Conservation (phyloP, 2,113 vertebrate species). For the Toxotes chatareus region DNA sequence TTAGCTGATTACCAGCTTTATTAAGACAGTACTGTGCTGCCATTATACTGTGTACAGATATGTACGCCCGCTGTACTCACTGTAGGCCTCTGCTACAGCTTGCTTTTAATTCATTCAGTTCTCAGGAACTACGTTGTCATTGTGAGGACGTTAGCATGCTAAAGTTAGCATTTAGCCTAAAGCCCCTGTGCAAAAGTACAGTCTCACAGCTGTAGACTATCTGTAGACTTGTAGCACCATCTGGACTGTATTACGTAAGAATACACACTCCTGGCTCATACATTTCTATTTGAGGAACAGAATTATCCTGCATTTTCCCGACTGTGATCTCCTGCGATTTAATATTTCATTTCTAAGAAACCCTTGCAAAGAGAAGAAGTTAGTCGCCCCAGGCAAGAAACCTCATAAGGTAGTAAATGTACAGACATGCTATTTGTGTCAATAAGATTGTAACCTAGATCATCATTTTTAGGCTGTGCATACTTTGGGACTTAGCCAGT, state of each 20-base stretch:
- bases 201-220: background rate
- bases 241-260: conserved; percentile 40
- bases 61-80: background rate
- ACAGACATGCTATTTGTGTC: conserved; percentile 32
- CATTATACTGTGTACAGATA: conserved; percentile 15
- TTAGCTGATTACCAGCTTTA: conserved; percentile 3
- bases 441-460: conserved; percentile 41
- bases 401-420: conserved; percentile 27
- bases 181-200: background rate
- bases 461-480: conserved; percentile 26
- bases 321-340: conserved; percentile 11
- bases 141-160: background rate
- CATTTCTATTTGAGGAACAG: conserved; percentile 11
- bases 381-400: conserved; percentile 18
- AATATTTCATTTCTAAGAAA: conserved; percentile 27
- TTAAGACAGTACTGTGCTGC: conserved; percentile 15
- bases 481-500: conserved; percentile 32
- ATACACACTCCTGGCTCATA: conserved; percentile 8
- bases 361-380: conserved; percentile 25
- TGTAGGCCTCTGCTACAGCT: background rate
- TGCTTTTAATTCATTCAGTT: conserved; percentile 13
- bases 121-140: background rate
- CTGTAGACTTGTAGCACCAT: conserved; percentile 23
- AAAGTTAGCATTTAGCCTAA: conserved; percentile 11
- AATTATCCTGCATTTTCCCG: conserved; percentile 13